Evolutionary conservation across 2,888 invertebrate genomes (phyloP), one percentile per base, ranked within the genome.

Genomic region (Callosobruchus maculatus): DNA sequence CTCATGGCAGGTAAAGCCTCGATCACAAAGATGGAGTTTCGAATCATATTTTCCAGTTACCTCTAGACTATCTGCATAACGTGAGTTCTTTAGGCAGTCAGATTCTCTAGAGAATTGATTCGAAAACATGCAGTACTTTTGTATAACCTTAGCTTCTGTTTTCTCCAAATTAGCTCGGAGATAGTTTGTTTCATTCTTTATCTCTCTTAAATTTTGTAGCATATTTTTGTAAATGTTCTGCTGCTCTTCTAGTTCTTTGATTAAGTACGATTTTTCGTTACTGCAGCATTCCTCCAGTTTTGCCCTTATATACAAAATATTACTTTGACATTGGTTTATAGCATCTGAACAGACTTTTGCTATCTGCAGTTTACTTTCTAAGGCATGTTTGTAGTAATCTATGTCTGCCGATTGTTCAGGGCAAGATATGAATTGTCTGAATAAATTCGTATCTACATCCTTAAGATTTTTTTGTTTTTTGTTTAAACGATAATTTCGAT

Each of bases 101-200:
- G 49, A 13, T 49, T 49, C 18, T 49, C 13, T 5, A 3, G 13
- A 49, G 1, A 13, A 13, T 49, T 13, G 4, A 18, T 75, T 70
- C 22, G 76, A 67, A 77, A 77, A 78, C 3, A 21, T 0, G 20
- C 71, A 67, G 67, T 81, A 83, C 67, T 76, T 76, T 21, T 78
- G 77, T 20, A 81, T 73, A 5, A 80, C 70, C 73, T 81, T 81
- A 49, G 78, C 74, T 78, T 83, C 81, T 13, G 82, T 80, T 74
- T 83, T 80, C 67, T 83, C 77, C 30, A 85, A 75, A n/a, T 82
- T 81, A 66, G 80, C 77, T 68, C 83, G 82, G 13, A 86, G 76
- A 72, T 83, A 83, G 22, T 82, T 80, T 5, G 84, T 83, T 78
- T 86, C 84, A 20, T 77, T 81, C 76, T 85, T 84, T n/a, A 85